These are phyloP conservation scores for Trichopria drosophilae DNA, from an alignment of 2,888 invertebrate species.

Conservation along the genomic window DNA sequence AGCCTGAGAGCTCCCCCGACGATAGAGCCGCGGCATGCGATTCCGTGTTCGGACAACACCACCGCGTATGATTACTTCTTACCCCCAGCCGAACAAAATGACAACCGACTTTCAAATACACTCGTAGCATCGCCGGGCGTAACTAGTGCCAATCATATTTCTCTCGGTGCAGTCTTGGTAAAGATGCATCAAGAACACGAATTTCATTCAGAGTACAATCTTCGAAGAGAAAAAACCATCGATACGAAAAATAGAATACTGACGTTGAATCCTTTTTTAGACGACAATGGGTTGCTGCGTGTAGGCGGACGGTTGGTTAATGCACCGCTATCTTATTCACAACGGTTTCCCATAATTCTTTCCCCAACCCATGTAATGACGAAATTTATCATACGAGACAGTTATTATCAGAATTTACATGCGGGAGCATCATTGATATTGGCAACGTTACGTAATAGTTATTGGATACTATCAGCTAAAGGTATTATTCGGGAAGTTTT, in stretches of 20 bases:
- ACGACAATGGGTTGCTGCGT: too few relatives aligned
- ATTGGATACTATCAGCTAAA: conserved; percentile 25
- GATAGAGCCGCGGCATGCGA: too few relatives aligned
- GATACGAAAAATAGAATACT: too few relatives aligned
- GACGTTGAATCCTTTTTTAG: too few relatives aligned
- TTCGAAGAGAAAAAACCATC: too few relatives aligned
- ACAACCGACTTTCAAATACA: too few relatives aligned
- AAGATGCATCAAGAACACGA: conserved; percentile 11
- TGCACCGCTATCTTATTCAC: conserved; percentile 9
- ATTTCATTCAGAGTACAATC: conserved; percentile 12
- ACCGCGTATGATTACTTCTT: too few relatives aligned
- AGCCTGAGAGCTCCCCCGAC: too few relatives aligned
- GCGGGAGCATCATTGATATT: conserved; percentile 13
- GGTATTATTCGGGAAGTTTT: conserved; percentile 21
- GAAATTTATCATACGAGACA: conserved; percentile 14
- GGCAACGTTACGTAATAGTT: conserved; percentile 17
- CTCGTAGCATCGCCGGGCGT: too few relatives aligned
- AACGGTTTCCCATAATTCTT: conserved; percentile 15
- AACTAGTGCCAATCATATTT: too few relatives aligned
- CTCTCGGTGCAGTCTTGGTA: conserved; percentile 1
- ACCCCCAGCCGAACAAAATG: too few relatives aligned
- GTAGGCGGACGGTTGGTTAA: conserved; percentile 23
- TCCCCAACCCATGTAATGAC: conserved; percentile 11
- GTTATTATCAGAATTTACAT: conserved; percentile 18
- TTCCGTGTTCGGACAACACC: too few relatives aligned